These are phyloP conservation scores for Adoxophyes honmai DNA, from an alignment of 1,140 invertebrate species.

Conservation along the genomic window DNA sequence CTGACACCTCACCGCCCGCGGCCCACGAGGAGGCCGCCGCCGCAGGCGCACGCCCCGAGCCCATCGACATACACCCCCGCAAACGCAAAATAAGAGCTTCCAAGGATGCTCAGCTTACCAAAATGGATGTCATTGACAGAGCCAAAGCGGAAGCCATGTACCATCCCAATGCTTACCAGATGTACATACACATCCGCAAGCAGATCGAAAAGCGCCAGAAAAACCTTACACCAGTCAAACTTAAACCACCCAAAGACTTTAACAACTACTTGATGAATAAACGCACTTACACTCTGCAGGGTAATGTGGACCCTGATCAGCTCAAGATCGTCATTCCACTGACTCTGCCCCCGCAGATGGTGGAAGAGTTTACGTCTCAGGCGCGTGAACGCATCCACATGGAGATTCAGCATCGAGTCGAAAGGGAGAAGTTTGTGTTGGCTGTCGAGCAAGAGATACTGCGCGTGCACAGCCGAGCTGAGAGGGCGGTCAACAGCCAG, in stretches of 20 bases:
- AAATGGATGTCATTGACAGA: constrained; percentile 12
- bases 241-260: constrained; percentile 93
- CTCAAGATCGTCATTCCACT: constrained; percentile 82
- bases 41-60: constrained; percentile 8
- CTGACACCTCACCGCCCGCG: neutral
- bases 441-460: constrained; percentile 95
- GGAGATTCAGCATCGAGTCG: constrained; percentile 88
- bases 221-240: constrained; percentile 88
- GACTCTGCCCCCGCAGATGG: constrained; percentile 82
- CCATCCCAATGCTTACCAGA: constrained; percentile 89
- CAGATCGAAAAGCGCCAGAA: constrained; percentile 88
- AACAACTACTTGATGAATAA: constrained; percentile 95
- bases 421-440: constrained; percentile 93
- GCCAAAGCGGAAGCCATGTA: constrained; percentile 28
- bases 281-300: constrained; percentile 91
- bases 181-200: constrained; percentile 93
- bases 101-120: constrained; percentile 65
- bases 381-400: constrained; percentile 85
- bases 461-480: constrained; percentile 91
- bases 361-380: constrained; percentile 88
- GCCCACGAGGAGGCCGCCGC: neutral
- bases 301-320: constrained; percentile 86
- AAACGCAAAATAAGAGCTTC: constrained; percentile 90
- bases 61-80: constrained; percentile 80
- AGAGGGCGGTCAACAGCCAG: constrained; percentile 91